Evolutionary conservation across 1,140 invertebrate species (phyloP), one percentile per base, ranked within the genome.

Genomic region (Anadara kagoshimensis): DNA sequence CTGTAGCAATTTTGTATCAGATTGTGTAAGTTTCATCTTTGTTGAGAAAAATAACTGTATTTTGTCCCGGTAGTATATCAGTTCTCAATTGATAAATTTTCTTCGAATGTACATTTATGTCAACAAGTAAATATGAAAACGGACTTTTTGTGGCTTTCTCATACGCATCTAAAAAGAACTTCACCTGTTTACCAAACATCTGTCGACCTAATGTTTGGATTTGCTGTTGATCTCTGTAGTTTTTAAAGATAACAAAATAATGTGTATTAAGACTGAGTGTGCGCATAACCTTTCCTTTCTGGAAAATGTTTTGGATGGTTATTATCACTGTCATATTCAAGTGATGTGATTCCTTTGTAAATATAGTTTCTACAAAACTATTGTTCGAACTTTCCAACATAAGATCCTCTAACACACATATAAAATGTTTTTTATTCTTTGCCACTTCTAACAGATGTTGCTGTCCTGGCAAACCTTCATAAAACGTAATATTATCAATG

Each of bases 221-320:
- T 44, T 70, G 68, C 22, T 44, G 8, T 24, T 64, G n/a, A 66
- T 75, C 73, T 51, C 73, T 26, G 20, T 65, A 44, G 22, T 75
- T 75, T 64, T 56, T 54, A 64, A 75, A 75, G 11, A 75, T 43
- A 22, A 69, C 43, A 61, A 66, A 69, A 36, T 70, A 66, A 54
- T 75, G 61, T 1, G 54, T 66, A 26, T 70, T 75, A 29, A 67
- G 41, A 64, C 51, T 65, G 11, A 70, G 41, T 12, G 74, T 71
- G 7, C 69, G 68, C 41, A 76, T 71, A 1, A 67, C 43, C 56
- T 68, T 67, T 20, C 69, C 64, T 29, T 41, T 51, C 14, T 56
- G 5, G 51, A 61, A 76, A 1, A 64, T 24, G 51, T 76, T 72
- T 54, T 71, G 74, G 14, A 29, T 44, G 14, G 70, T 8, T 36